Evolutionary conservation across 2,797 vertebrate species (phyloP), one percentile per base, ranked within the genome.

Genomic region (Hybognathus amarus): DNA sequence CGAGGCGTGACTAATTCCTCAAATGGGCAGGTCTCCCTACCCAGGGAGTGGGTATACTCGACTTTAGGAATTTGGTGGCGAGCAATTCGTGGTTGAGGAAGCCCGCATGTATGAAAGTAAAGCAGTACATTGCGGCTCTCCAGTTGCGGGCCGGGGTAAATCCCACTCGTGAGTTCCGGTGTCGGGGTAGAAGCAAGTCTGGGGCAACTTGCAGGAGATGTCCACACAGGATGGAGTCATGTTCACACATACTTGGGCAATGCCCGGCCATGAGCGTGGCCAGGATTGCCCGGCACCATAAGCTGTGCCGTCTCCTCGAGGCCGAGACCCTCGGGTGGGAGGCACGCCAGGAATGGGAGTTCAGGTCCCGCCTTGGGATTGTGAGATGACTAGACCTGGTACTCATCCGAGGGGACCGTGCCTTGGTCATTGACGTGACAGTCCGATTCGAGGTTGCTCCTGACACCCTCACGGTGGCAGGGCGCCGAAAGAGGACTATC

Each of bases 91-190:
- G 42, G 42, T 1, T 42, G 42, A 42, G 11, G 42, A 45, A 13
- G 3, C 11, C 42, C 3, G 2, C 2, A 10, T 42, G 5, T 68
- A 18, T 1, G 76, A 40, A 3, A 45, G 59, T 22, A n/a, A 4
- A 30, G 15, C 80, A 86, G 11, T 80, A 54, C 9, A 76, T 79
- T 11, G 50, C 61, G 13, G 50, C 59, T 5, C 22, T 86, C 11
- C 80, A 83, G 18, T 18, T 86, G 1, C 17, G 75, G 2, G 68
- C 67, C 9, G 64, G 78, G 5, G 80, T 86, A 12, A 83, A 74
- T 20, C 85, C 74, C 2, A 83, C 76, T 1, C 36, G 18, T 0
- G 85, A 86, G 10, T 67, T 67, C 8, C 3, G 11, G 3, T 59
- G 36, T 2, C 38, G 59, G 15, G 36, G 85, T 0, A 22, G 76